Base-by-base conservation (phyloP, 2,113 vertebrate species). In the Buteo buteo region DNA sequence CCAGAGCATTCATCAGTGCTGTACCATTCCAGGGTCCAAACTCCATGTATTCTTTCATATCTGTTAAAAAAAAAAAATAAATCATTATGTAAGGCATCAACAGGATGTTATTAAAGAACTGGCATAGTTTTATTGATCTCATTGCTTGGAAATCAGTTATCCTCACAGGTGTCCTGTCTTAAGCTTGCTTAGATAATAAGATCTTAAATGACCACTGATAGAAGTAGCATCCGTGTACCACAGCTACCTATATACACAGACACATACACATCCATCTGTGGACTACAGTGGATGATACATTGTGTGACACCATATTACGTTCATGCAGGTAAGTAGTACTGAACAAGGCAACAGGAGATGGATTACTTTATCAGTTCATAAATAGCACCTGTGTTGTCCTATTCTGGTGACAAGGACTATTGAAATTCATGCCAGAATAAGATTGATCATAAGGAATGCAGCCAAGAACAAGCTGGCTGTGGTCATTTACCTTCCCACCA, bases 271-370 rank as follows among this genome's bases (percentile, higher is more conserved):
- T 3, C 28, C 47, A 18, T 22, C 57, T 10, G 4, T 11, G 77
- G 9, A 13, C n/a, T 61, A 38, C 36, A 29, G 29, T 7, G 28
- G 34, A 11, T 13, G 70, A 4, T 1, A 9, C 19, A 11, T 2
- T 32, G 24, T 26, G 9, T 34, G 57, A 2, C 34, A 34, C 4
- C n/a, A 0, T 2, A 14, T 6, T 26, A 36, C 9, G 16, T 13
- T 78, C 47, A 13, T 28, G 29, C 32, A 80, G 50, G 49, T 44
- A 69, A 34, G 49, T 12, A 40, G 40, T 29, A 49, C 47, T 15
- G 31, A 42, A 36, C 22, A 38, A 44, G 47, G 11, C 18, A 73
- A 28, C 3, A 79, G 45, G 25, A 67, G 40, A 79, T 8, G 6
- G 24, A 58, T 45, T 40, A 14, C 31, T 44, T 47, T 38, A 29